Conservation (phyloP, 2,797 vertebrate species). For the Tragelaphus oryx region DNA sequence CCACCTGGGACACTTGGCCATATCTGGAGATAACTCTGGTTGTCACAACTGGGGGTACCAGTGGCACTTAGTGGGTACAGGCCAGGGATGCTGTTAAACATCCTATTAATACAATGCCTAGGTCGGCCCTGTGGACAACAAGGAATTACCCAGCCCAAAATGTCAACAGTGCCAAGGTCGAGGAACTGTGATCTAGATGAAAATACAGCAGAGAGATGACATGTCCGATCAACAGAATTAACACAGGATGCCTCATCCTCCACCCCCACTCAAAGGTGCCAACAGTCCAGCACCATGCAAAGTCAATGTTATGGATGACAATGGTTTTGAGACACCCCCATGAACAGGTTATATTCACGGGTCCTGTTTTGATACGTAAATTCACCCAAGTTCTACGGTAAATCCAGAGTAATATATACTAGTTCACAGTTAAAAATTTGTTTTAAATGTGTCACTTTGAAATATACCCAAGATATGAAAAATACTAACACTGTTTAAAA, state of each 20-base stretch:
- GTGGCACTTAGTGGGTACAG: background rate
- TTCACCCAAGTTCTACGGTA: background rate
- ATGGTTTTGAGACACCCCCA: background rate
- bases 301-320: background rate
- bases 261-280: too few species aligned
- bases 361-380: slow-evolving; percentile 35
- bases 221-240: background rate
- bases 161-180: fast-evolving
- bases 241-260: background rate
- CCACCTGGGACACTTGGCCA: background rate
- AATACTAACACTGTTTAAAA: slow-evolving; percentile 53
- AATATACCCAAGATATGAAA: slow-evolving; percentile 45
- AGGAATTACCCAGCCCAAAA: background rate
- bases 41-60: background rate
- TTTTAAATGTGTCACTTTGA: slow-evolving; percentile 54
- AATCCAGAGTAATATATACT: background rate
- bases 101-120: background rate
- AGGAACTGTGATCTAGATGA: background rate
- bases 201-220: background rate
- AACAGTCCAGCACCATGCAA: background rate
- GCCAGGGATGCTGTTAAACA: background rate
- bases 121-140: background rate
- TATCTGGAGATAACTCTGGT: background rate
- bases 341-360: background rate
- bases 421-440: slow-evolving; percentile 11